Percentiles rank a stretch among this genome's conserved stretches.
Conservation (phyloP, 2,113 vertebrate genomes). For the Pelecanoides urinatrix region DNA sequence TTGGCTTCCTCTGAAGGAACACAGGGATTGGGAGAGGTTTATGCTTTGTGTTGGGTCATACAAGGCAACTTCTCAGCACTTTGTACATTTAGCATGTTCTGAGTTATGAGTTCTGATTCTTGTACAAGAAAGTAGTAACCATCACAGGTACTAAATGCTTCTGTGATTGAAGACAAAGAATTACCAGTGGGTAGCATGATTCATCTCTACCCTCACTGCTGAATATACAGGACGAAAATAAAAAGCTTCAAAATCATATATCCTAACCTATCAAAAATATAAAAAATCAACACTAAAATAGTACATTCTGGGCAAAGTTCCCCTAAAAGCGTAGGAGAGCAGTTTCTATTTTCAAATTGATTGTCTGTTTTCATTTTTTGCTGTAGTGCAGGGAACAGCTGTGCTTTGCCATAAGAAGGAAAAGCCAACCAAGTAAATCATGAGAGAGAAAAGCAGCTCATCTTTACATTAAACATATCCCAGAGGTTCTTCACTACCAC, state of each 20-base stretch:
- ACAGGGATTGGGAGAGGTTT: not conserved
- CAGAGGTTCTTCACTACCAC: not conserved
- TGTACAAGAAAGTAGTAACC: not conserved
- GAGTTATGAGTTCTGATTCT: not conserved
- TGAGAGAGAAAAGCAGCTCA: not conserved
- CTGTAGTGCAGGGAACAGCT: not conserved
- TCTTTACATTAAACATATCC: not conserved
- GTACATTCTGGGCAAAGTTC: not conserved
- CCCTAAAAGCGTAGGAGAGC: not conserved
- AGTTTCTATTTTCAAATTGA: constrained; percentile 11
- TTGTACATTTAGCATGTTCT: not conserved
- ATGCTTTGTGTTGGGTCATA: not conserved
- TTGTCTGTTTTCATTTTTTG: not conserved
- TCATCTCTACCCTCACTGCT: not conserved
- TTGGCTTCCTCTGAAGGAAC: not conserved
- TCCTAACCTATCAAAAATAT: not conserved
- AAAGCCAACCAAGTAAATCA: not conserved
- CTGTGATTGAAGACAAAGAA: not conserved
- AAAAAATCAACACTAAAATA: not conserved
- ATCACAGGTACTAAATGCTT: not conserved
- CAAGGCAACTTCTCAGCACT: not conserved
- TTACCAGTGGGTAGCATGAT: not conserved
- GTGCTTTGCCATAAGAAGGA: not conserved
- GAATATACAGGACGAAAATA: not conserved
- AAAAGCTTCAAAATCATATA: not conserved